Percentiles rank a stretch among this genome's conserved stretches.
These are phyloP conservation scores for Neodontobutis hainanensis DNA, from an alignment of 2,113 vertebrate genomes.

Conservation along the genomic window DNA sequence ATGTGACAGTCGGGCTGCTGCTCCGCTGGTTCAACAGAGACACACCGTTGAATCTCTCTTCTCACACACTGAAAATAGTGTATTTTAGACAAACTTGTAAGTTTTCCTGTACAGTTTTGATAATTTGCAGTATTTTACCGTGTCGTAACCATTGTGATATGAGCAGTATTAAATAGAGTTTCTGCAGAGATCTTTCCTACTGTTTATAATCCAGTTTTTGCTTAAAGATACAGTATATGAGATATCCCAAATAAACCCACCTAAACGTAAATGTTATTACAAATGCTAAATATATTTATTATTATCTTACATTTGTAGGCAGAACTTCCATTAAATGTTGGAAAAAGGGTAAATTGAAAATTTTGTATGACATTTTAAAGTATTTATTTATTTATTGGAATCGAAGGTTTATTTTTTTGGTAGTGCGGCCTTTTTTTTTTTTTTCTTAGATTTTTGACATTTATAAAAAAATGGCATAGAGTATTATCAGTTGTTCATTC, in stretches of 20 bases:
- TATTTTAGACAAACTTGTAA: constrained; percentile 98
- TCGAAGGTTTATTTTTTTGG: constrained; percentile 73
- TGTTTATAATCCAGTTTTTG: constrained; percentile 93
- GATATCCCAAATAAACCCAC: constrained; percentile 79
- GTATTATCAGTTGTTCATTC: constrained; percentile 63
- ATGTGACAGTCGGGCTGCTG: constrained; percentile 53
- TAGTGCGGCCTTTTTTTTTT: constrained; percentile 74
- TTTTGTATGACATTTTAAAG: constrained; percentile 81
- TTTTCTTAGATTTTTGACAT: constrained; percentile 42
- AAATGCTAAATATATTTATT: constrained; percentile 83
- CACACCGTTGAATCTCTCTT: constrained; percentile 66
- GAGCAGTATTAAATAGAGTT: constrained; percentile 91
- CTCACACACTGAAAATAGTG: constrained; percentile 86
- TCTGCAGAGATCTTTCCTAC: constrained; percentile 93
- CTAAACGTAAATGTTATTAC: constrained; percentile 73
- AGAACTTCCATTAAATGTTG: constrained; percentile 78
- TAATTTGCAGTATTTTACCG: constrained; percentile 98
- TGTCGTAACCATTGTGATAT: constrained; percentile 93
- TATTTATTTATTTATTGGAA: constrained; percentile 83
- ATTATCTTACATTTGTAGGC: constrained; percentile 82
- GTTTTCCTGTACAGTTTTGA: constrained; percentile 97
- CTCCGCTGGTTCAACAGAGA: constrained; percentile 44
- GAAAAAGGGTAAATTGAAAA: constrained; percentile 71
- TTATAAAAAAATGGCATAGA: constrained; percentile 57
- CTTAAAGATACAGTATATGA: constrained; percentile 75